These are phyloP conservation scores for Dermolepida albohirtum DNA, from an alignment of 2,888 invertebrate species.

Conservation along the genomic window DNA sequence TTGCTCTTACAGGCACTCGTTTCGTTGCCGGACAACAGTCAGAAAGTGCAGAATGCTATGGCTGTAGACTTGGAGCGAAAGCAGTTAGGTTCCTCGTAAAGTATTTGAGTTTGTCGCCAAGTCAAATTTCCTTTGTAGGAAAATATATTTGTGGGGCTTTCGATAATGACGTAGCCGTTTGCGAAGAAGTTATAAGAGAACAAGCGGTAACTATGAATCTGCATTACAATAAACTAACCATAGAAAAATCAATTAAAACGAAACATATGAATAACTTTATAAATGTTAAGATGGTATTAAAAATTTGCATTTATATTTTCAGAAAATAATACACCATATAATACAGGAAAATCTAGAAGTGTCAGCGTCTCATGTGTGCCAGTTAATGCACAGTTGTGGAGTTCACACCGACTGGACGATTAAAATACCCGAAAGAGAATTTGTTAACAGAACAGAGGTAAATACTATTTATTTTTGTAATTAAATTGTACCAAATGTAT, in stretches of 20 bases:
- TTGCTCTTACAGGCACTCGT: conserved; percentile 1
- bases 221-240: no score
- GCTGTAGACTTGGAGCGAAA: conserved; percentile 38
- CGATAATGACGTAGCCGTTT: conserved; percentile 39
- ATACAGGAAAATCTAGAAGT: conserved; percentile 34
- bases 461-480: neutral
- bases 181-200: conserved; percentile 39
- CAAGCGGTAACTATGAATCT: conserved; percentile 33
- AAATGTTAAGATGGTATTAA: no score
- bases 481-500: no score
- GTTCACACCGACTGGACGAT: conserved; percentile 37
- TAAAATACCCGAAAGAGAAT: conserved; percentile 22
- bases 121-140: conserved; percentile 35
- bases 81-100: conserved; percentile 32
- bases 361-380: conserved; percentile 37
- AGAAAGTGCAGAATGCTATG: conserved; percentile 39
- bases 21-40: conserved; percentile 7
- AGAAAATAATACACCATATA: conserved; percentile 41
- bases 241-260: neutral
- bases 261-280: neutral
- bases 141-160: conserved; percentile 38
- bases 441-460: conserved; percentile 18
- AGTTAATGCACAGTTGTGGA: conserved; percentile 37
- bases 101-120: conserved; percentile 34
- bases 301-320: neutral